Percentiles rank a stretch among this genome's conserved stretches.
These are phyloP conservation scores for Eptatretus burgeri DNA, from an alignment of 2,113 vertebrate species.

Conservation along the genomic window DNA sequence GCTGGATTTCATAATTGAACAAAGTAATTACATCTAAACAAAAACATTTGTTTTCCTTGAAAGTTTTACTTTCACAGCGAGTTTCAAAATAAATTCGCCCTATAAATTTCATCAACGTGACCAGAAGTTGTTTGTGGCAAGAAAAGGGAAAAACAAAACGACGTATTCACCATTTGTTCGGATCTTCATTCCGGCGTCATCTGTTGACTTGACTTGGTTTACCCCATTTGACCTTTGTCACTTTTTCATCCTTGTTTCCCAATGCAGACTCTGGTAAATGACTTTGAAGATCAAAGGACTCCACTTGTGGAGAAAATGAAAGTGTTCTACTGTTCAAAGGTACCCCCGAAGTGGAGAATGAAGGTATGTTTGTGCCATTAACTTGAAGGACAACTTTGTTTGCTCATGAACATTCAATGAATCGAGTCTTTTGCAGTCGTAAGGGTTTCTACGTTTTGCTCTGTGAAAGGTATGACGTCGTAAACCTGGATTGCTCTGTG, in stretches of 20 bases:
- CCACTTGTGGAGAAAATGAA: conserved; percentile 44
- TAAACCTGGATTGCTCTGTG: conserved; percentile 3
- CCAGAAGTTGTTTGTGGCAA: too few species aligned
- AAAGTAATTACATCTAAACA: too few species aligned
- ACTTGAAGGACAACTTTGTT: too few species aligned
- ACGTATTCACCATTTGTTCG: too few species aligned
- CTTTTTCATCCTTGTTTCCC: conserved; percentile 9
- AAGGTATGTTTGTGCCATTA: conserved; percentile 23
- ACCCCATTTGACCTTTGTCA: neutral
- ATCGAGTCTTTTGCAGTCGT: neutral
- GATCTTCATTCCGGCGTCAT: too few species aligned
- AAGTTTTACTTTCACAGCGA: too few species aligned
- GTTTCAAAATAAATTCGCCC: too few species aligned
- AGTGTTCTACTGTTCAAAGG: conserved; percentile 56
- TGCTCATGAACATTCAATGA: too few species aligned
- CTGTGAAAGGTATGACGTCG: neutral
- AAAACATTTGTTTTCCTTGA: too few species aligned
- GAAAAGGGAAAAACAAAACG: too few species aligned
- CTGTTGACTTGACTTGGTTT: neutral
- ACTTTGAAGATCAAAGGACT: conserved; percentile 38
- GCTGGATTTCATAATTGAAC: too few species aligned
- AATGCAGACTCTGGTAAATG: conserved; percentile 35
- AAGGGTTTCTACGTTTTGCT: neutral
- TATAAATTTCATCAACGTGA: too few species aligned
- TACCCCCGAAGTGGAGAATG: conserved; percentile 43